Evolutionary conservation across 2,797 vertebrate genomes (phyloP).

Genomic region (Coendou prehensilis): DNA sequence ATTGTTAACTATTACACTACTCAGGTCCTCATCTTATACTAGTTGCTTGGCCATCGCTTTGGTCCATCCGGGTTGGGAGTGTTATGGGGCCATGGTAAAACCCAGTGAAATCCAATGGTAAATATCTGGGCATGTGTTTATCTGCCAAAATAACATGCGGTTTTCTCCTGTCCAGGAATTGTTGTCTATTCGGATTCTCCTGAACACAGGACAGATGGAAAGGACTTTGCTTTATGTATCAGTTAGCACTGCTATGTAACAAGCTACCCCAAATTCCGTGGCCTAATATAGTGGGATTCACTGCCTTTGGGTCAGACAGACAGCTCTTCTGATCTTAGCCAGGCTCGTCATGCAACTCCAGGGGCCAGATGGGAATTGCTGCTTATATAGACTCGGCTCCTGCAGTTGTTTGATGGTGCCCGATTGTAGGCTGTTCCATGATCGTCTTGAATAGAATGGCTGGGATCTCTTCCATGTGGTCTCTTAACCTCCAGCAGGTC

Average conservation of each 20-base stretch:
- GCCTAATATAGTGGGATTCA: neutral
- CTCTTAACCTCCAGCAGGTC: neutral
- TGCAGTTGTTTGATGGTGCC: neutral
- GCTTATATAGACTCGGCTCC: neutral
- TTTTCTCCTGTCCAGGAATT: constrained; percentile 51
- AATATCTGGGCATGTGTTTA: constrained; percentile 16
- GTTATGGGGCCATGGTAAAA: neutral
- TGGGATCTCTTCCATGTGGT: neutral
- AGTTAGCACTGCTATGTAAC: neutral
- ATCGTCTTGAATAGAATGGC: neutral
- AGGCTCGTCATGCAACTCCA: neutral
- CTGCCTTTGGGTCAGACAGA: neutral
- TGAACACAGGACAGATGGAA: constrained; percentile 43
- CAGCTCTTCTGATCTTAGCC: neutral
- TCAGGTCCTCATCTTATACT: neutral
- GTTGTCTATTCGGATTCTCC: constrained; percentile 22
- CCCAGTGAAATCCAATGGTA: constrained; percentile 26
- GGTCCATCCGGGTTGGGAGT: neutral
- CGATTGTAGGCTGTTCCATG: neutral
- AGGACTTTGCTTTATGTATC: constrained; percentile 19
- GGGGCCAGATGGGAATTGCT: neutral
- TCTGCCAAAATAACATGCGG: constrained; percentile 20
- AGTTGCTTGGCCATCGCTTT: neutral
- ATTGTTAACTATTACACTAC: neutral
- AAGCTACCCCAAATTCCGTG: neutral